Evolutionary conservation across 2,113 vertebrate genomes (phyloP).

Genomic region (Callospermophilus lateralis): DNA sequence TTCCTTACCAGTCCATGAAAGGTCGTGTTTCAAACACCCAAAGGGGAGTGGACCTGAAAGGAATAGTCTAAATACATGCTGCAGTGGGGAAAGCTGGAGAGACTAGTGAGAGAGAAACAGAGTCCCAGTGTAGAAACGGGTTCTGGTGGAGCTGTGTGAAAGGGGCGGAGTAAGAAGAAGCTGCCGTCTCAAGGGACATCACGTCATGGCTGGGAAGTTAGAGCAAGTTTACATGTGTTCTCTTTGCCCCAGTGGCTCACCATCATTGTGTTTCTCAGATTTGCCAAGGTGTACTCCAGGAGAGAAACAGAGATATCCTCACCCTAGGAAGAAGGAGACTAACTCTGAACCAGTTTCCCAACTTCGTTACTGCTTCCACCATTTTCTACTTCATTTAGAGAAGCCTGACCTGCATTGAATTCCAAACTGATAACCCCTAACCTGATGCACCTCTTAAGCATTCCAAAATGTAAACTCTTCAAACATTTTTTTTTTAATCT

Average conservation of each 20-base stretch:
- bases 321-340: neutral
- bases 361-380: no score
- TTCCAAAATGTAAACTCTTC: conserved; percentile 3
- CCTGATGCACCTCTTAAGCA: neutral
- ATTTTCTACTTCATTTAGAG: neutral
- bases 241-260: neutral
- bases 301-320: neutral
- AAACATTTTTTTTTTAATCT: neutral
- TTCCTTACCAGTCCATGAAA: neutral
- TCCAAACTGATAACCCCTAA: conserved; percentile 38
- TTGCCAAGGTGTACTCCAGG: neutral
- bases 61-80: neutral
- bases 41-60: neutral
- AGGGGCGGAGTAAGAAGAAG: neutral
- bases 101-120: neutral
- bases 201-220: neutral
- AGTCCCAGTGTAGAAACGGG: neutral
- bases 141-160: neutral
- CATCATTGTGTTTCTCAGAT: neutral
- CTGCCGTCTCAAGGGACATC: neutral
- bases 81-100: neutral
- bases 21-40: neutral
- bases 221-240: neutral
- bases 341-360: neutral
- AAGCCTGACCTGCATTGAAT: neutral